Percentiles rank a stretch among this genome's conserved stretches.
Conservation (phyloP, 2,113 vertebrate species). For the Neofelis nebulosa region DNA sequence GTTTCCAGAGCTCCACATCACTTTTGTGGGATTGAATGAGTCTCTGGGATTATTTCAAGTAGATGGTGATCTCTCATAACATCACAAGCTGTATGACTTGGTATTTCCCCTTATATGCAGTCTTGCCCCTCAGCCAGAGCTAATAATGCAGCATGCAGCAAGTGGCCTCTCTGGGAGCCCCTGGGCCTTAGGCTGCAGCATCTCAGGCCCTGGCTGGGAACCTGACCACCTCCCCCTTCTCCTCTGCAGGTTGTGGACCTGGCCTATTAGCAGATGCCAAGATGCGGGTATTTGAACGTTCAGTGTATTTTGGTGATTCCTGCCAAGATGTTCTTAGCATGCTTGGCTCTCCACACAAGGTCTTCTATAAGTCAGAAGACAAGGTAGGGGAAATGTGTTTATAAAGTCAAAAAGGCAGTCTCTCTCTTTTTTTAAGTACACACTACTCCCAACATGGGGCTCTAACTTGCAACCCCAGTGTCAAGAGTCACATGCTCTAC, state of each 20-base stretch:
- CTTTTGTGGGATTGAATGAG: background rate
- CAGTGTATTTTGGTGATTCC: slow-evolving; percentile 96
- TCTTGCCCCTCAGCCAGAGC: background rate
- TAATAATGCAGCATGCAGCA: background rate
- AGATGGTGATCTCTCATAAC: background rate
- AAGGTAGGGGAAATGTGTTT: slow-evolving; percentile 87
- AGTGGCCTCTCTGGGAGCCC: background rate
- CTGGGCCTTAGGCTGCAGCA: background rate
- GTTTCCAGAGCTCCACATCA: background rate
- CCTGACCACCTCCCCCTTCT: slow-evolving; percentile 17
- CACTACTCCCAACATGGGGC: background rate
- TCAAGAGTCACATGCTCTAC: background rate
- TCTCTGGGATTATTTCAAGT: slow-evolving; percentile 26
- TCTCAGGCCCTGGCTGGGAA: background rate
- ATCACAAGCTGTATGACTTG: background rate
- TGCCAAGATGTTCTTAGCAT: slow-evolving; percentile 98
- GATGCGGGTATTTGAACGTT: slow-evolving; percentile 94
- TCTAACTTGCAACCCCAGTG: background rate
- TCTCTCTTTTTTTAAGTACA: background rate
- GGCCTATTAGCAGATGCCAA: slow-evolving; percentile 95
- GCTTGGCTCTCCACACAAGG: slow-evolving; percentile 97
- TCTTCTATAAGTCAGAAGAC: slow-evolving; percentile 99
- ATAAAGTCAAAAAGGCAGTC: background rate
- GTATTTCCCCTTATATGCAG: background rate
- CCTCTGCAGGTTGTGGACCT: slow-evolving; percentile 89